Percentiles rank a stretch among this genome's conserved stretches.
phyloP scores from a whole-genome alignment of 2,888 invertebrate genomes.

The Erannis defoliaria region DNA sequence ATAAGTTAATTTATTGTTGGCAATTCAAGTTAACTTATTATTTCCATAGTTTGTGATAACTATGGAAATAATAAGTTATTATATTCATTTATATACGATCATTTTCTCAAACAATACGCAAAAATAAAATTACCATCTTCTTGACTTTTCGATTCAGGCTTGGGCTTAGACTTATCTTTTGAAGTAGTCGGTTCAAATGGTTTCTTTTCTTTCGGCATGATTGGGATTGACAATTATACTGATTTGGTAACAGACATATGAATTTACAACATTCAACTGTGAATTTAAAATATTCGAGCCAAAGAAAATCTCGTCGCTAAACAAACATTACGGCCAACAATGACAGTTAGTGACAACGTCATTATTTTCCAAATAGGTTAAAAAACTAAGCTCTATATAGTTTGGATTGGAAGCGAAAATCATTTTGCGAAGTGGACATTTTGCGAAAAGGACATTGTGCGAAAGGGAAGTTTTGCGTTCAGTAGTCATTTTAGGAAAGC shows the following conservation, averaged over 20 bases:
- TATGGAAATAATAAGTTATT: no score
- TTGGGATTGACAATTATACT: conserved; percentile 14
- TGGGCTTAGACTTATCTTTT: conserved; percentile 40
- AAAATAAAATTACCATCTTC: conserved; percentile 1
- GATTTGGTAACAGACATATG: conserved; percentile 27
- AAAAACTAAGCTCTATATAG: no score
- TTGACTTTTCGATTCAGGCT: not conserved
- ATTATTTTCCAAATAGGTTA: no score
- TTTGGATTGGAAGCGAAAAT: no score
- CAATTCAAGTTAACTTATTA: no score
- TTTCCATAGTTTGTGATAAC: no score
- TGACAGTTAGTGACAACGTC: not conserved
- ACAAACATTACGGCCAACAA: conserved; percentile 5
- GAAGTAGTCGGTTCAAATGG: conserved; percentile 36
- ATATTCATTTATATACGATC: conserved; percentile 47
- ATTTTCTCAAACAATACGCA: not conserved
- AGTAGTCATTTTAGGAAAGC: no score
- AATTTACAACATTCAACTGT: conserved; percentile 42
- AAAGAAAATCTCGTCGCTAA: conserved; percentile 1
- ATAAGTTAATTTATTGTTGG: no score
- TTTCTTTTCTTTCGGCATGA: conserved; percentile 54
- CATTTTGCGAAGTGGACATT: no score
- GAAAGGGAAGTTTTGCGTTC: no score
- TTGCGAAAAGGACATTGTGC: no score
- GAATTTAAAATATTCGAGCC: conserved; percentile 8